Base-by-base conservation (phyloP, 2,888 invertebrate species). In the Cataglyphis altisquamis region DNA sequence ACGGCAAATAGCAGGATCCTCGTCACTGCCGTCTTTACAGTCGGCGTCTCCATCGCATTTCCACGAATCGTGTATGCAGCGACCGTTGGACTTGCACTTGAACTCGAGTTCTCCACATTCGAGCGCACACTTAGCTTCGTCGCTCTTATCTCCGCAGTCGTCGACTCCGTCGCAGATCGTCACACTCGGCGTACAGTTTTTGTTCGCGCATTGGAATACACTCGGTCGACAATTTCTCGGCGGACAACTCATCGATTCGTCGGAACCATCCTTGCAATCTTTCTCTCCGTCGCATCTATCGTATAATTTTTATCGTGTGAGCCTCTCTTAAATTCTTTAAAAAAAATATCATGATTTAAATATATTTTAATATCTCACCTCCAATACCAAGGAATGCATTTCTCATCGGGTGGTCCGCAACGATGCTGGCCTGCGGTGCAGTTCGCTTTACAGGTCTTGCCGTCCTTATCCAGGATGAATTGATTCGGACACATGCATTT, bases 401-500 rank as follows among this genome's bases (percentile, higher is more conserved):
- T 96, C 90, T 97, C 97, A 89, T 97, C 97, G 77, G 95, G 95
- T 89, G 97, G 96, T 64, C 96, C 96, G 91, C 97, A 97, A 5
- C 96, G 96, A 96, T 98, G 97, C 95, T 98, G 98, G 0, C 98
- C 98, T 55, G 96, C 96, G 0, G 99, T 98, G 94, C 99, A 99
- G 95, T 99, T 99, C 0, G 99, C 98, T 72, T 98, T 96, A 93
- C 99, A 99, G 0, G 98, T 98, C 93, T 97, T 98, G 90, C 96
- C 96, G 93, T 99, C 98, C 66, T 96, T 95, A 0, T 97, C 96
- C 75, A 99, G 95, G 89, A 97, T 97, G 95, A 98, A 99, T 92
- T 99, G 98, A 95, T 99, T 99, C 0, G 99, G 99, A 94, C 99
- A 99, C 1, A 97, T 97, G 93, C 99, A 99, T 86, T 97, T 97